Conservation (phyloP, 2,113 vertebrate genomes). For the Madoqua kirkii region DNA sequence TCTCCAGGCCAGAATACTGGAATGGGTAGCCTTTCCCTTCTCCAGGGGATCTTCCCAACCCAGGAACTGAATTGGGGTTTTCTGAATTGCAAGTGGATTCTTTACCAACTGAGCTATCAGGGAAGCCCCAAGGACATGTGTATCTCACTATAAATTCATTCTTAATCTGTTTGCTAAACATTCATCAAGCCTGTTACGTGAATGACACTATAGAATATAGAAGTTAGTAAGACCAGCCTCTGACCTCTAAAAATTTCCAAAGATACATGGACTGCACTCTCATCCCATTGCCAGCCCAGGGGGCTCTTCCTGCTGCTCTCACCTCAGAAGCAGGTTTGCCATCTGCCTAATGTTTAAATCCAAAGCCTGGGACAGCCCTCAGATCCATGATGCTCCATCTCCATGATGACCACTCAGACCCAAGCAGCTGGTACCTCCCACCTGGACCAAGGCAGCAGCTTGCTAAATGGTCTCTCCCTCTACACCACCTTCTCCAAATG, state of each 20-base stretch:
- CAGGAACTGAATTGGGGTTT: neutral
- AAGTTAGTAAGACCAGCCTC: neutral
- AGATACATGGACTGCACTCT: neutral
- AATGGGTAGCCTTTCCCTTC: neutral
- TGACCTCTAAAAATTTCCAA: neutral
- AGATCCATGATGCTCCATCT: neutral
- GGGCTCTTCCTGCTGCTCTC: no score
- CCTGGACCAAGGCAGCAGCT: neutral
- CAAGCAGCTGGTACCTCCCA: neutral
- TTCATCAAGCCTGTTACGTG: neutral
- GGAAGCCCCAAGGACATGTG: neutral
- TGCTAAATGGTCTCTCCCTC: neutral
- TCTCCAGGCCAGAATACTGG: neutral
- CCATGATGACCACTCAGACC: neutral
- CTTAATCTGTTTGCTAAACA: neutral
- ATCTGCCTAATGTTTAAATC: neutral
- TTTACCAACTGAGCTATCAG: neutral
- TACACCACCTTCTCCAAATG: neutral
- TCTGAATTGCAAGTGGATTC: neutral
- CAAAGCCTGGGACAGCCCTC: neutral
- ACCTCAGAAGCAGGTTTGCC: neutral
- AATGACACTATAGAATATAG: neutral
- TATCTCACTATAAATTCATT: neutral
- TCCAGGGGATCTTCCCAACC: neutral
- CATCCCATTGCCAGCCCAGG: fast-evolving